Evolutionary conservation across 92 coral and sea anemone genomes (phyloP).

Genomic region (Hydrozoanthus gracilis): DNA sequence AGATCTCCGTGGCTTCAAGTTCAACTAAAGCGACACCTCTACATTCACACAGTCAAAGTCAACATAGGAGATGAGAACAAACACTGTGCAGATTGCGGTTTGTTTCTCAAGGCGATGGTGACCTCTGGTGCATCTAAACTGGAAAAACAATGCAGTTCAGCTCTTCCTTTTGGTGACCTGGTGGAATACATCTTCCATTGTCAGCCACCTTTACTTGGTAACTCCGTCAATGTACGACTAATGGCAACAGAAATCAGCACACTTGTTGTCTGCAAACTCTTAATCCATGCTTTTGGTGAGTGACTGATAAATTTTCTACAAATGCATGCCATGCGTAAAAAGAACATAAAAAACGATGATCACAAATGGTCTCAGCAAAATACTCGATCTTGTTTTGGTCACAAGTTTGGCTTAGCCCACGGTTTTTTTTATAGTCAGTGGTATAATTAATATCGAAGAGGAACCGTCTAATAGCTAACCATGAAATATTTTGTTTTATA

Average conservation of each 20-base stretch:
- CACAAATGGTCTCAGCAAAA: no score
- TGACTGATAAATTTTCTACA: background rate
- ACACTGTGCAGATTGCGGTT: constrained; percentile 7
- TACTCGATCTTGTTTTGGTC: no score
- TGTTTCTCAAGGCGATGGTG: background rate
- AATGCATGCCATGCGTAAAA: no score
- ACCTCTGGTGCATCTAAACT: no score
- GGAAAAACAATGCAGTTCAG: background rate
- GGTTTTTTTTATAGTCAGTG: no score
- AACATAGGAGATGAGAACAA: background rate
- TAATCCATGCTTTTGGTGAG: constrained; percentile 20
- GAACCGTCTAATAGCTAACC: no score
- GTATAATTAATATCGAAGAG: no score
- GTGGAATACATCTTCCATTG: background rate
- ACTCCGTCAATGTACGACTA: background rate
- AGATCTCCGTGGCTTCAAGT: constrained; percentile 10
- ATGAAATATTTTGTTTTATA: no score
- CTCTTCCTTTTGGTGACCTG: constrained; percentile 12
- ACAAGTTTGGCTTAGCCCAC: no score
- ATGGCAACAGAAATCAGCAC: background rate
- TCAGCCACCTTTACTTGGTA: background rate
- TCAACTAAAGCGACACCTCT: background rate
- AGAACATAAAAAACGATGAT: background rate
- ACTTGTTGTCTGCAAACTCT: constrained; percentile 1
- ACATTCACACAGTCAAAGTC: constrained; percentile 1